Conservation (phyloP, 2,797 vertebrate species). For the Notolepis coatsorum region DNA sequence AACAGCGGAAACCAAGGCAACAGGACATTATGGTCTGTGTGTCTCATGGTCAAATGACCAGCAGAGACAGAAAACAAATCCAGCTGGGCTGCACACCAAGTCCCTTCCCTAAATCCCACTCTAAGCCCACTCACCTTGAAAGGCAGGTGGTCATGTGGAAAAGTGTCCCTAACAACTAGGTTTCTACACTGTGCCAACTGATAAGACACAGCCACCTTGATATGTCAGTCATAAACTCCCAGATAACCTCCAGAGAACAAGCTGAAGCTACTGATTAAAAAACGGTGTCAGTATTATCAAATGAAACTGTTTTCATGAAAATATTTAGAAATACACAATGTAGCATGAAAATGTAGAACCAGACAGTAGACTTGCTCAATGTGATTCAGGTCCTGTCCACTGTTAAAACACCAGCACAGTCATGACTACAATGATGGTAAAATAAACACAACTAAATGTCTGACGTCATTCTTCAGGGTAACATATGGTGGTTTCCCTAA, state of each 20-base stretch:
- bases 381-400: slow-evolving; percentile 33
- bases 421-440: slow-evolving; percentile 5
- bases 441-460: background rate
- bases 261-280: slow-evolving; percentile 48
- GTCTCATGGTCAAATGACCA: slow-evolving; percentile 51
- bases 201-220: background rate
- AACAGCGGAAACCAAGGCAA: slow-evolving; percentile 76
- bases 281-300: slow-evolving; percentile 39
- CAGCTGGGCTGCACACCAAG: slow-evolving; percentile 18
- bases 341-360: background rate
- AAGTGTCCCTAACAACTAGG: background rate
- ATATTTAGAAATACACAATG: slow-evolving; percentile 28
- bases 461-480: background rate
- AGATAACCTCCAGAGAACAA: background rate
- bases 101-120: slow-evolving; percentile 6
- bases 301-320: slow-evolving; percentile 56
- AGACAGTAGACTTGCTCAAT: slow-evolving; percentile 6
- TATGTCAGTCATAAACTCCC: slow-evolving; percentile 2
- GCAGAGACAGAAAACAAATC: slow-evolving; percentile 41
- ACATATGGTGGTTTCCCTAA: slow-evolving; percentile 52
- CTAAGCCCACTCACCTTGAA: slow-evolving; percentile 5
- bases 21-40: slow-evolving; percentile 64
- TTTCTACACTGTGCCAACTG: background rate
- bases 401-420: slow-evolving; percentile 17
- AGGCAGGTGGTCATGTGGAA: background rate